Base-by-base conservation (phyloP, 2,888 invertebrate species). In the Drosophila prolongata region DNA sequence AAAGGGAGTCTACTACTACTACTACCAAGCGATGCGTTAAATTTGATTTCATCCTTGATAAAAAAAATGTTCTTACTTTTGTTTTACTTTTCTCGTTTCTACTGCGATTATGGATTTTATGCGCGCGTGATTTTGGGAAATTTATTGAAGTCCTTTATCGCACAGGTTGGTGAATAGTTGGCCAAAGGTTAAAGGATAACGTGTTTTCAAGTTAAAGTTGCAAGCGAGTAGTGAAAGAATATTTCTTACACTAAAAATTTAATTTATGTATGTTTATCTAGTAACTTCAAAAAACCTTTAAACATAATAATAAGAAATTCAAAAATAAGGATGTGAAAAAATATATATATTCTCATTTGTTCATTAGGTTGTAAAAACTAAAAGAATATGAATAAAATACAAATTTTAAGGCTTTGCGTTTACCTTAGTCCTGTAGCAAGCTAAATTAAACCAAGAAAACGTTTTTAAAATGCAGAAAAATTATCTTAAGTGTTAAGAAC, bases 11-110 rank as follows among this genome's bases (percentile, higher is more conserved):
- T 3, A 24, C 24, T 19, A 24, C 24, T 19, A 38, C 24, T 19
- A 38, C 59, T 47, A 40, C 24, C 77, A 69, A 72, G 77, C 82
- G 85, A 82, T 79, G 85, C 85, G 85, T 85, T 87, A 86, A 86
- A 86, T 86, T 86, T 86, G 82, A 87, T 86, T 87, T 85, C 61
- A 85, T 87, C 82, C 87, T 82, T 77, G 77, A 69, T 75, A 73
- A 76, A 76, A 35, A 42, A 59, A 53, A 71, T 47, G 55, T 53
- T 64, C n/a, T 43, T 64, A 49, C 60, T 53, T 19, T 62, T 56
- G 37, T 40, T 46, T 59, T 43, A 40, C 34, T 50, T 43, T 40
- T 37, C 61, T 10, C 34, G 46, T 59, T 62, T 65, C 56, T 60
- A 68, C 56, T 61, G 27, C 60, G 38, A 62, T 62, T 59, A 84